Conservation (phyloP, 1,140 invertebrate species). For the Galleria mellonella region DNA sequence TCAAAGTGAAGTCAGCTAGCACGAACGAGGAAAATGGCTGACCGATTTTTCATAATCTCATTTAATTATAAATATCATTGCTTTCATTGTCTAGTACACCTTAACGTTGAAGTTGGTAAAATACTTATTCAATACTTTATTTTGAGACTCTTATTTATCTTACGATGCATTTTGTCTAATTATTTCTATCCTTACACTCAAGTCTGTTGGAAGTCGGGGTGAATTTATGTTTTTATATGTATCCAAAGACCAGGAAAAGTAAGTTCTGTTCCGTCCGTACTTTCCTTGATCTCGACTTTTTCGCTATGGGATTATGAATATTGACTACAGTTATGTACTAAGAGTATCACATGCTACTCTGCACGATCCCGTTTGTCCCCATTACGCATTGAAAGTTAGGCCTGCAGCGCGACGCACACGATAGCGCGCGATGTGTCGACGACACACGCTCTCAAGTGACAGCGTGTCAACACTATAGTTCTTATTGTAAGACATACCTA, state of each 20-base stretch:
- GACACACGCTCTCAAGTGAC: not conserved
- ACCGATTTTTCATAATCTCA: conserved; percentile 46
- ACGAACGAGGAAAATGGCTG: conserved; percentile 58
- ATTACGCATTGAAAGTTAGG: conserved; percentile 23
- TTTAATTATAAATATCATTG: conserved; percentile 69
- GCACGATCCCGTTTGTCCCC: conserved; percentile 46
- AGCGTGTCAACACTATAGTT: not conserved
- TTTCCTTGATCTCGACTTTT: conserved; percentile 24
- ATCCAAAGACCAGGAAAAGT: conserved; percentile 27
- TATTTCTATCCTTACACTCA: conserved; percentile 50
- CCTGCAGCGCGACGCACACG: conserved; percentile 5
- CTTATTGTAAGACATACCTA: not conserved
- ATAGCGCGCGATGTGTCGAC: not conserved
- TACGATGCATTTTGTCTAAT: conserved; percentile 66
- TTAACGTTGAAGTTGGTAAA: conserved; percentile 63
- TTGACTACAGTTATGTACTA: conserved; percentile 52
- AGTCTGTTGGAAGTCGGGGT: conserved; percentile 53
- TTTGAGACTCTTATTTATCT: conserved; percentile 66
- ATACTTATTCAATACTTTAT: conserved; percentile 68
- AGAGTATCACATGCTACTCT: conserved; percentile 67
- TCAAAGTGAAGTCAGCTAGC: conserved; percentile 67
- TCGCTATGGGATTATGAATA: conserved; percentile 34
- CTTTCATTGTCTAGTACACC: conserved; percentile 58
- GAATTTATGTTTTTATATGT: conserved; percentile 23
- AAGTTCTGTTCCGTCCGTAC: conserved; percentile 10